Conservation (phyloP, 2,797 vertebrate genomes). For the Phrynocephalus forsythii region DNA sequence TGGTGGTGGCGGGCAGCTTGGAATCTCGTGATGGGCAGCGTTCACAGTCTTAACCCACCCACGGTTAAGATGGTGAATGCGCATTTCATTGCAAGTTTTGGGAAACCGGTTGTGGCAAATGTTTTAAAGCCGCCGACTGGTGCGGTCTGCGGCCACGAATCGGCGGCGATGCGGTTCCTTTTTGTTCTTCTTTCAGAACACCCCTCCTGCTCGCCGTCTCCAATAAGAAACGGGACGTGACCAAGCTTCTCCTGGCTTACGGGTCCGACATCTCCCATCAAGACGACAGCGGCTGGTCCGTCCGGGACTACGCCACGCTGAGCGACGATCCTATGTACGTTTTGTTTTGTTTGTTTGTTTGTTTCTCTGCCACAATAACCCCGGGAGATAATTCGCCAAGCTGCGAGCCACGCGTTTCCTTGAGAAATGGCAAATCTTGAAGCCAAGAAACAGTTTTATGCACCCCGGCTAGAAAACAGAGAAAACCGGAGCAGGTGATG, state of each 20-base stretch:
- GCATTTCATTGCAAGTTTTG: too few relatives aligned
- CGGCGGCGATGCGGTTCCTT: rapidly evolving
- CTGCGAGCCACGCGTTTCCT: background rate
- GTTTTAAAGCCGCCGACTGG: background rate
- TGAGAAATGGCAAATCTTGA: background rate
- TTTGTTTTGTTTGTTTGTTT: background rate
- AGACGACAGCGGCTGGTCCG: constrained; percentile 85
- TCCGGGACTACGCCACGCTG: constrained; percentile 84
- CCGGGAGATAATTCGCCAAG: background rate
- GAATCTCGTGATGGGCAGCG: too few relatives aligned
- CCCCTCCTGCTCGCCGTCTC: constrained; percentile 86
- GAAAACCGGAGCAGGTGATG: background rate
- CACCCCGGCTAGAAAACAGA: background rate
- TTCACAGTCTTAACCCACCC: too few relatives aligned
- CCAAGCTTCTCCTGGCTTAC: constrained; percentile 82
- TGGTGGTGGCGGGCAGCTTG: too few relatives aligned
- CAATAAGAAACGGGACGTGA: constrained; percentile 80
- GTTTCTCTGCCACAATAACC: background rate
- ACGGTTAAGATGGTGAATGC: too few relatives aligned
- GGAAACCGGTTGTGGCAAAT: background rate
- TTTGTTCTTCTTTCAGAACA: constrained; percentile 78
- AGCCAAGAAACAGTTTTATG: background rate
- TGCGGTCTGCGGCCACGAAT: background rate
- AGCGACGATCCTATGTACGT: constrained; percentile 87
- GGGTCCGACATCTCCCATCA: constrained; percentile 82